phyloP scores from a whole-genome alignment of 1,140 invertebrate genomes.

The Dendrolimus punctatus region DNA sequence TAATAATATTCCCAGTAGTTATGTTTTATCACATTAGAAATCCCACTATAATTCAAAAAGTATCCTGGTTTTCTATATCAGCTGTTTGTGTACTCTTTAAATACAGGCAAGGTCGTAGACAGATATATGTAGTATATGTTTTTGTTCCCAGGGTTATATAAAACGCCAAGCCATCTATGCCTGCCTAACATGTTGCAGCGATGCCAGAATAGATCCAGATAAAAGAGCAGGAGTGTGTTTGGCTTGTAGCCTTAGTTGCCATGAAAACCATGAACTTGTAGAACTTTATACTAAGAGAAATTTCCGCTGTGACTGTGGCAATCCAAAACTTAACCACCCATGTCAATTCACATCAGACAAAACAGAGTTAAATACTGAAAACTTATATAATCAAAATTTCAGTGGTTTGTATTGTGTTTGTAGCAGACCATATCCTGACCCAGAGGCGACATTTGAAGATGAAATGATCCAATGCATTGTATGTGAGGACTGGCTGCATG shows the following conservation, averaged over 20 bases:
- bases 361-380: conserved; percentile 78
- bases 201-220: conserved; percentile 69
- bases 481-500: conserved; percentile 99
- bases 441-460: conserved; percentile 84
- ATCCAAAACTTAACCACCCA: conserved; percentile 83
- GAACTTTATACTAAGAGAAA: conserved; percentile 98
- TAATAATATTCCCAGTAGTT: too few species aligned
- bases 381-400: conserved; percentile 97
- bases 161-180: conserved; percentile 96
- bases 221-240: conserved; percentile 90
- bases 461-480: conserved; percentile 97
- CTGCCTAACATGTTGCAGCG: conserved; percentile 89
- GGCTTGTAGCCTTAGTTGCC: conserved; percentile 95
- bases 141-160: conserved; percentile 87
- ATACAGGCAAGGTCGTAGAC: too few species aligned
- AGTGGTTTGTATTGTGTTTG: conserved; percentile 94
- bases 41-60: too few species aligned
- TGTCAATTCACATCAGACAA: conserved; percentile 85
- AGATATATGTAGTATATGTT: conserved; percentile 2
- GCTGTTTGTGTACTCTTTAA: too few species aligned
- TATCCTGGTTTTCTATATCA: too few species aligned
- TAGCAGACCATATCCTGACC: conserved; percentile 95
- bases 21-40: too few species aligned
- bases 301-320: conserved; percentile 98
- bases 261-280: conserved; percentile 95